A percentile compares a stretch with the other conserved stretches of the same genome.
These are phyloP conservation scores for Cyrtorhinus lividipennis DNA, from an alignment of 1,140 invertebrate species.

Conservation along the genomic window DNA sequence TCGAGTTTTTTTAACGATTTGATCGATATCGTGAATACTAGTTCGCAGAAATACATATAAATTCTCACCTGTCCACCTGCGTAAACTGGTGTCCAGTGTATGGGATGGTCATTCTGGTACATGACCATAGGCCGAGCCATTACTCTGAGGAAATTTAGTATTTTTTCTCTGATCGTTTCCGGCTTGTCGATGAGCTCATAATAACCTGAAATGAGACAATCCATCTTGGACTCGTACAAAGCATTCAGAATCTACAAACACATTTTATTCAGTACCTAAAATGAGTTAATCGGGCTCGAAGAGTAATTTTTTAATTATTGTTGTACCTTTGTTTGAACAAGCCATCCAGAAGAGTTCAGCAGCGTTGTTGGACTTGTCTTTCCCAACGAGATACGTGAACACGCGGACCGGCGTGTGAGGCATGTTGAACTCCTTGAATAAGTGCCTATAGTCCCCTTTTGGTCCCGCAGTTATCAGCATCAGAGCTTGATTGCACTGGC, in stretches of 20 bases:
- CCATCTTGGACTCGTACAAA: no score
- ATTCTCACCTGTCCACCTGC: constrained; percentile 71
- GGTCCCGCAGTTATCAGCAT: constrained; percentile 90
- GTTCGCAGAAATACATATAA: no score
- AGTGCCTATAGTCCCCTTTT: constrained; percentile 47
- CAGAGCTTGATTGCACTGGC: constrained; percentile 95
- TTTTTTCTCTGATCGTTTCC: constrained; percentile 71
- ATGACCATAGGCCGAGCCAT: constrained; percentile 81
- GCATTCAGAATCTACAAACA: not conserved
- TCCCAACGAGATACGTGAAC: constrained; percentile 91
- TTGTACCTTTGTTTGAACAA: constrained; percentile 84
- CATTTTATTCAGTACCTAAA: no score
- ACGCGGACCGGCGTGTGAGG: constrained; percentile 81
- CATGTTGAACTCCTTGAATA: constrained; percentile 73
- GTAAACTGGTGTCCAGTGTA: constrained; percentile 82
- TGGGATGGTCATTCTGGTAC: constrained; percentile 74
- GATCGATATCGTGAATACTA: no score
- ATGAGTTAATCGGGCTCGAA: no score
- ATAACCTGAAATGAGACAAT: constrained; percentile 55
- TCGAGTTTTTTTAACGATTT: no score
- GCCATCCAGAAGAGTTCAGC: constrained; percentile 84
- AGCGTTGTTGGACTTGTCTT: constrained; percentile 64
- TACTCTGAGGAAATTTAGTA: constrained; percentile 81
- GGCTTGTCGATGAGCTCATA: constrained; percentile 69
- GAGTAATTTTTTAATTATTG: no score